Evolutionary conservation across 1,140 invertebrate genomes (phyloP).

Genomic region (Acromyrmex echinatior): DNA sequence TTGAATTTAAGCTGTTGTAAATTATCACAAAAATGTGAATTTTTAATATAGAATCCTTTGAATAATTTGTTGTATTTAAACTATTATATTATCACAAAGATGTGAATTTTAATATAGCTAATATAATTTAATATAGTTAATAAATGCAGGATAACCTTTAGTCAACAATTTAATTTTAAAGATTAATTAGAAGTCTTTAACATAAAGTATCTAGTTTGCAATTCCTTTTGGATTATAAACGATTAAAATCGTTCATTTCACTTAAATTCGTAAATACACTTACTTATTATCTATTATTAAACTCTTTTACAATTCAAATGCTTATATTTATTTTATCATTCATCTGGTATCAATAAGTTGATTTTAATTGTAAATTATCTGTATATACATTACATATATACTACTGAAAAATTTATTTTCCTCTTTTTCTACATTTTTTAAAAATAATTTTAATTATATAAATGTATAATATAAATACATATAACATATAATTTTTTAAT

Average conservation of each 20-base stretch:
- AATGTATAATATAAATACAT: not conserved
- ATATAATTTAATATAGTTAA: not conserved
- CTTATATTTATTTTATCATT: not conserved
- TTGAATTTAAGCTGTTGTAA: slow-evolving; percentile 5
- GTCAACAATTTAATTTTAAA: slow-evolving; percentile 5
- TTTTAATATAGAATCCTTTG: not conserved
- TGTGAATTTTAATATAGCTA: not conserved
- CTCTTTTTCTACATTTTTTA: not conserved
- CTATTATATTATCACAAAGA: not conserved
- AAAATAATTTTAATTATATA: not conserved
- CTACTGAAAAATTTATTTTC: not conserved
- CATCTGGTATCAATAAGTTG: not conserved
- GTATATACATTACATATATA: not conserved
- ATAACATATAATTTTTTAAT: not conserved
- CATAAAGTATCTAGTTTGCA: not conserved
- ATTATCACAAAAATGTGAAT: not conserved
- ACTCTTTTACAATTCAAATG: not conserved
- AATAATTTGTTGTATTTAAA: slow-evolving; percentile 21
- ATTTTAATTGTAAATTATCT: slow-evolving; percentile 6
- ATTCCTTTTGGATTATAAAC: not conserved
- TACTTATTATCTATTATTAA: not conserved
- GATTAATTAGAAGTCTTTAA: not conserved
- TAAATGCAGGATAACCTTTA: not conserved
- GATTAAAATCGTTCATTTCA: not conserved
- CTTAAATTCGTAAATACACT: not conserved